Base-by-base conservation (phyloP, 2,797 vertebrate genomes). In the Dromococcyx pavoninus region DNA sequence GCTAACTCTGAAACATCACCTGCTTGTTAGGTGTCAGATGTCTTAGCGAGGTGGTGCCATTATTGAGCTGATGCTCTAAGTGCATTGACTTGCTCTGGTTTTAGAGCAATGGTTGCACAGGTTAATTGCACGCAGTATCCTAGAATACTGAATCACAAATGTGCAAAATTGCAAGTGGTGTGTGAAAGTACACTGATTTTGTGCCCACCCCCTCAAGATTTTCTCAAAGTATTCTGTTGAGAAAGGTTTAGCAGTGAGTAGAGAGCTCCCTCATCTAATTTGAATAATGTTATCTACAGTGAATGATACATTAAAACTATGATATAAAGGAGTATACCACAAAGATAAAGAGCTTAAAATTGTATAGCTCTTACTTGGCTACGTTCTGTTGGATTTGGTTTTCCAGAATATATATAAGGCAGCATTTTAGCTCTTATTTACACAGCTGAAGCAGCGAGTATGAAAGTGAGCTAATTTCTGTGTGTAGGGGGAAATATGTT, bases 61-160 rank as follows among this genome's bases (percentile, higher is more conserved):
- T 32, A 18, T 30, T 0, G 3, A 62, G 19, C 27, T 0, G 4
- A 54, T 19, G 28, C 10, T 58, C 18, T 17, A 58, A 25, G 17
- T 41, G 43, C 10, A 6, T 19, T 41, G 32, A 27, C n/a, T 82
- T 35, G 21, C n/a, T 72, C 54, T 67, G 17, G 6, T 69, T 67
- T 72, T 57, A 73, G n/a, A 67, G 46, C 24, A 24, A 1, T 14
- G 19, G n/a, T 67, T 32, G 21, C 18, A 23, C 33, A 12, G 41
- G 33, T 65, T 48, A n/a, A 18, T 53, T 11, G 5, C 43, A 7
- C 1, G 2, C 16, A 14, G 9, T n/a, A 33, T n/a, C 23, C 41
- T 15, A 14, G n/a, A 53, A 30, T 44, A 39, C 15, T 35, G 71
- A 53, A 46, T 65, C 24, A 15, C 18, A 51, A 44, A 48, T 61